phyloP scores from a whole-genome alignment of 35 echinoderm and acorn worm genomes.

The Ophioderma brevispina region DNA sequence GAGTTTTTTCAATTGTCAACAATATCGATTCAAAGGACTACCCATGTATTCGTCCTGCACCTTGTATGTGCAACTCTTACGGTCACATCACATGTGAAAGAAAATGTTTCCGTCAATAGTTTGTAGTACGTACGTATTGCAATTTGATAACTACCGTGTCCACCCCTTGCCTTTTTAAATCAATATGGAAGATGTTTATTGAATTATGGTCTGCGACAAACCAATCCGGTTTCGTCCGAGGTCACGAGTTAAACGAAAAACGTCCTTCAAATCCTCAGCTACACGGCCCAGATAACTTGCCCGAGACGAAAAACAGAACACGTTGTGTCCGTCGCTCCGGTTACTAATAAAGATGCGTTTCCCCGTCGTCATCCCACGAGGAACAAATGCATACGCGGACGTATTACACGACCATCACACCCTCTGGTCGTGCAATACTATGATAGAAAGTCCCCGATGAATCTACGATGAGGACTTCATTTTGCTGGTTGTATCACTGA shows the following conservation, averaged over 20 bases:
- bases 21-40: too few species aligned
- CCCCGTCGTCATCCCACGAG: background rate
- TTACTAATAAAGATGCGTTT: background rate
- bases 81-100: too few species aligned
- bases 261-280: background rate
- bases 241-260: background rate
- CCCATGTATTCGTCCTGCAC: too few species aligned
- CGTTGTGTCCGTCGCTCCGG: background rate
- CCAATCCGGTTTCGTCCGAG: background rate
- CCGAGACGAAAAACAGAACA: background rate
- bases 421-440: background rate
- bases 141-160: too few species aligned
- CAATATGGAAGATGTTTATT: background rate
- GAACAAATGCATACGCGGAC: background rate
- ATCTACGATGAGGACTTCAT: background rate
- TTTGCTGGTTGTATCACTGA: constrained; percentile 6
- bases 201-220: background rate
- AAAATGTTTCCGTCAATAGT: too few species aligned
- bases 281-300: background rate
- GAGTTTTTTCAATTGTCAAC: too few species aligned
- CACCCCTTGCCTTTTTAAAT: background rate
- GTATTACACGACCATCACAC: background rate
- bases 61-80: too few species aligned
- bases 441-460: background rate
- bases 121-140: too few species aligned